Conservation (phyloP, 2,797 vertebrate species). For the Varecia variegata region DNA sequence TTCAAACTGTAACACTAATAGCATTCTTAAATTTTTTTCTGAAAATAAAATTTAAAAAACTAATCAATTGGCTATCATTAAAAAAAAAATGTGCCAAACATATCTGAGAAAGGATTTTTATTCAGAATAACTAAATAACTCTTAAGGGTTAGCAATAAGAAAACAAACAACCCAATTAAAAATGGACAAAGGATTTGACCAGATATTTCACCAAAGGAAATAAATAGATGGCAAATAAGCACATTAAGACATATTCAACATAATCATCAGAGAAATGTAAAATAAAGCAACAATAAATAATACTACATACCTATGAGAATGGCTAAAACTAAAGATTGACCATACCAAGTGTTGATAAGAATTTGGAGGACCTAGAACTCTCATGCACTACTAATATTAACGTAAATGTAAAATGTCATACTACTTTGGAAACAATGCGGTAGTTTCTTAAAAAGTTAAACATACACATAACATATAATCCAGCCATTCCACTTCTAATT, state of each 20-base stretch:
- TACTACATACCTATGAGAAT: neutral
- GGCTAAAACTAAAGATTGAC: slow-evolving; percentile 17
- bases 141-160: neutral
- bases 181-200: neutral
- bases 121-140: neutral
- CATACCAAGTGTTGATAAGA: slow-evolving; percentile 33
- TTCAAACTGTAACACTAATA: neutral
- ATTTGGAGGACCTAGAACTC: slow-evolving; percentile 66
- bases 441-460: neutral
- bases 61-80: neutral
- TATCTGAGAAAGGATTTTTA: neutral
- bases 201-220: neutral
- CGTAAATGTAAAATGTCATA: neutral
- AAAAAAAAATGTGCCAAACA: neutral
- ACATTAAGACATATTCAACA: neutral
- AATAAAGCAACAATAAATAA: neutral
- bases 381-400: neutral
- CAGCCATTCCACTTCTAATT: neutral
- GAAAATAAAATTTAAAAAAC: neutral
- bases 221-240: neutral
- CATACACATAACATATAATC: neutral
- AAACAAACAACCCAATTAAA: neutral
- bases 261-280: neutral
- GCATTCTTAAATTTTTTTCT: neutral
- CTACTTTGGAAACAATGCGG: neutral